phyloP scores from a whole-genome alignment of 2,888 invertebrate genomes.

The Heliconius ismenius region DNA sequence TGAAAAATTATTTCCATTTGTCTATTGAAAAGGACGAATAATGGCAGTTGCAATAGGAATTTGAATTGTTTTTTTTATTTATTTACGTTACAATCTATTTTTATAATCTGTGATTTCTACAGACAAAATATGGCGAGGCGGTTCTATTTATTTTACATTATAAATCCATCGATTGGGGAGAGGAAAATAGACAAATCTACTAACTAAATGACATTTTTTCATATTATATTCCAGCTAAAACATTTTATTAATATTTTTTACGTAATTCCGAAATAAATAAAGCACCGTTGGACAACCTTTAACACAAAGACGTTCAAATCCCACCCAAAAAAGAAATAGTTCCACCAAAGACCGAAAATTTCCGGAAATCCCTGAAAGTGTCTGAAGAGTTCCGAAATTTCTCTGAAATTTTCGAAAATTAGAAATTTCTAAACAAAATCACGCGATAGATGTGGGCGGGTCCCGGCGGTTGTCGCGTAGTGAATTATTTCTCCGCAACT shows the following conservation, averaged over 20 bases:
- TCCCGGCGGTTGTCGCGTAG: slow-evolving; percentile 64
- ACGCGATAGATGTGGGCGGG: slow-evolving; percentile 69
- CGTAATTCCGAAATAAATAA: slow-evolving; percentile 24
- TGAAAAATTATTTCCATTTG: slow-evolving; percentile 15
- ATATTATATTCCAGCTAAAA: neutral
- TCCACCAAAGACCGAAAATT: neutral
- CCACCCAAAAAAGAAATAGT: neutral
- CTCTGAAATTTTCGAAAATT: neutral
- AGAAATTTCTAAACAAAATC: slow-evolving; percentile 46
- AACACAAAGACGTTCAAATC: slow-evolving; percentile 37
- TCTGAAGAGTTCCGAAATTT: neutral
- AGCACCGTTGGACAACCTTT: slow-evolving; percentile 42
- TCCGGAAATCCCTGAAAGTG: neutral
- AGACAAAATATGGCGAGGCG: slow-evolving; percentile 17
- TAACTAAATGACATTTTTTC: neutral
- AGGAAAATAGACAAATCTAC: slow-evolving; percentile 10
- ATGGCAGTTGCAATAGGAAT: slow-evolving; percentile 38
- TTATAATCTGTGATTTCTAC: slow-evolving; percentile 7
- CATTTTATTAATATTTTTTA: neutral
- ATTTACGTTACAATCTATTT: neutral
- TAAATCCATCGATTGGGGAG: neutral
- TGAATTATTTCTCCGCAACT: slow-evolving; percentile 71
- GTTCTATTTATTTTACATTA: neutral
- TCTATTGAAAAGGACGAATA: slow-evolving; percentile 39
- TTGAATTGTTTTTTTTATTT: neutral